phyloP scores from a whole-genome alignment of 2,113 vertebrate species.

The Phainopepla nitens region DNA sequence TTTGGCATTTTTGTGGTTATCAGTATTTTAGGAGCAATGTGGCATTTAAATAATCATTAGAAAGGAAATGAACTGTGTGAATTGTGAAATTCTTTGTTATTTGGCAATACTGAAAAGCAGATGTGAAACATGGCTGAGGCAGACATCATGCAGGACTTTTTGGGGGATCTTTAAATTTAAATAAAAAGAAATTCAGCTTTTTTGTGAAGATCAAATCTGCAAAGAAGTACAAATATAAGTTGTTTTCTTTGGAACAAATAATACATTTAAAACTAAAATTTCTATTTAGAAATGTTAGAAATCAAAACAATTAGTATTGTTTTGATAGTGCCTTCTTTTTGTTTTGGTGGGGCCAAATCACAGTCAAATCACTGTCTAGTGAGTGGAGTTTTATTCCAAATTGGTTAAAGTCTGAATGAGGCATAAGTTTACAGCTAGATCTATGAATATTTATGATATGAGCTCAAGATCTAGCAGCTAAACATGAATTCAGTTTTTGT shows the following conservation, averaged over 20 bases:
- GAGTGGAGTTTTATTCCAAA: rapidly evolving
- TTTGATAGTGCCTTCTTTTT: neutral
- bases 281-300: neutral
- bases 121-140: neutral
- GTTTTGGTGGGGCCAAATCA: neutral
- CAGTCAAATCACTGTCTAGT: neutral
- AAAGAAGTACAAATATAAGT: neutral
- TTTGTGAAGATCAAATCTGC: neutral
- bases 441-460: neutral
- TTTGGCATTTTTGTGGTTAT: neutral
- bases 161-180: neutral
- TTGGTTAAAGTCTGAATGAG: neutral
- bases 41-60: neutral
- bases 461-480: neutral
- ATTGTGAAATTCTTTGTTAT: neutral
- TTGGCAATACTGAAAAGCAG: neutral
- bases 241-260: neutral
- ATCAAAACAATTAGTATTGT: neutral
- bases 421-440: neutral
- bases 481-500: neutral
- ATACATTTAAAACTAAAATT: neutral
- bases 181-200: neutral
- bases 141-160: neutral
- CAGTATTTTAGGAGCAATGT: neutral
- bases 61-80: neutral